Percentiles rank a stretch among this genome's conserved stretches.
These are phyloP conservation scores for Falcaria lacertinaria DNA, from an alignment of 2,888 invertebrate species.

Conservation along the genomic window DNA sequence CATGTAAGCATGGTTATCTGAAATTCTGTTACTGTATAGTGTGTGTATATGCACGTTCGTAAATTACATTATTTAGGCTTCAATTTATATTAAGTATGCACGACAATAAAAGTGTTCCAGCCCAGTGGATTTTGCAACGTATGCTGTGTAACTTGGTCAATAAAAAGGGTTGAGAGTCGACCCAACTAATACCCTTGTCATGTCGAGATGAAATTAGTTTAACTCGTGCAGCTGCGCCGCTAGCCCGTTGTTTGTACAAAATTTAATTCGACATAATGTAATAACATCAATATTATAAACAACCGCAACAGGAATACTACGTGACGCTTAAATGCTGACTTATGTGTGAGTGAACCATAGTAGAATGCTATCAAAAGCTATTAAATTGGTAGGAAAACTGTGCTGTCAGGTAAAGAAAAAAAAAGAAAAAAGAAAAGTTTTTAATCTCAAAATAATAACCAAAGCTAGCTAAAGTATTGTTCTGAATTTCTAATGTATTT, in stretches of 20 bases:
- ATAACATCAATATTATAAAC: conserved; percentile 39
- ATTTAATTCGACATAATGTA: conserved; percentile 64
- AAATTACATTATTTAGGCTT: conserved; percentile 17
- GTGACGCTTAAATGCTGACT: no score
- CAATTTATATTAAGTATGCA: conserved; percentile 33
- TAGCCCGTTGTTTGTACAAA: conserved; percentile 54
- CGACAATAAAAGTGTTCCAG: conserved; percentile 36
- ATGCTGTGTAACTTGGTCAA: conserved; percentile 55
- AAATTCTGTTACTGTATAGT: background rate
- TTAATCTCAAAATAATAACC: no score
- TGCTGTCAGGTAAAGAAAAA: no score
- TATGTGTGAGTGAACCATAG: no score
- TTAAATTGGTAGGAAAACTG: no score
- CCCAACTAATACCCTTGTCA: conserved; percentile 78
- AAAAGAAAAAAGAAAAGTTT: no score
- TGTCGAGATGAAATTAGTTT: conserved; percentile 75
- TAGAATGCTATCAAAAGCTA: no score
- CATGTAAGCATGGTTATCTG: background rate
- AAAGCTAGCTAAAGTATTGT: no score
- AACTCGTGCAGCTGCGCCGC: conserved; percentile 68
- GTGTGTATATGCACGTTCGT: conserved; percentile 1
- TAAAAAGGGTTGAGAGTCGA: conserved; percentile 64
- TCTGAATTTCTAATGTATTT: no score
- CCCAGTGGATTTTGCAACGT: conserved; percentile 37
- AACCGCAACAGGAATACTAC: no score